Evolutionary conservation across 2,888 invertebrate species (phyloP), one percentile per base, ranked within the genome.

Genomic region (Eumerus sabulonum): DNA sequence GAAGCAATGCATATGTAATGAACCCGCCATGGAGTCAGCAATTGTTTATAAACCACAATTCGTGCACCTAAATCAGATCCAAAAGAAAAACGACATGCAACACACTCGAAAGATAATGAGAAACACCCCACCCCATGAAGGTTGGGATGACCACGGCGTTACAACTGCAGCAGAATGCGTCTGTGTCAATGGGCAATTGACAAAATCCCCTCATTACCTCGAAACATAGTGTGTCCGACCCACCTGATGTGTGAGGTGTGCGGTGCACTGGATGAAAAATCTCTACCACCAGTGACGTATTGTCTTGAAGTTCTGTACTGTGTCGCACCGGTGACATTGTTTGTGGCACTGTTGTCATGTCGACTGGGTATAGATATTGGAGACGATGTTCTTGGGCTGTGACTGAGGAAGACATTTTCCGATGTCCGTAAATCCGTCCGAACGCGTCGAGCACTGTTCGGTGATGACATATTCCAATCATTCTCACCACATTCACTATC

Each of bases 391-490:
- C 82, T 71, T 35, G 82, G 82, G 60, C 83, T 84, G 11, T 83
- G 77, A 50, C 81, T 82, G 40, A 88, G 84, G 66, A 87, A 88
- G 53, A 86, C 73, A 82, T 88, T 88, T 82, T 88, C 86, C 1
- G 88, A 88, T n/a, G 89, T 88, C 82, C 86, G 86, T 60, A 89
- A 84, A 83, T 89, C 89, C 62, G 89, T 89, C 82, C 87, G 87
- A 64, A 89, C 86, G 38, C 89, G 87, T 62, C 89, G 85, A 81
- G 86, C 87, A 76, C 87, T 85, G 73, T 85, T 85, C 48, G 87
- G 87, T 42, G 88, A 87, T 63, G 84, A 81, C 70, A 82, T 77
- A 53, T 16, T 77, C 72, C 72, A 67, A 67, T 68, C 77, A 77
- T 77, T 77, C 62, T 77, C 27, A 38, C 57, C 36, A 59, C 67